A percentile compares a stretch with the other conserved stretches of the same genome.
Conservation (phyloP, 1,140 invertebrate genomes). For the Cyphomyrmex costatus region DNA sequence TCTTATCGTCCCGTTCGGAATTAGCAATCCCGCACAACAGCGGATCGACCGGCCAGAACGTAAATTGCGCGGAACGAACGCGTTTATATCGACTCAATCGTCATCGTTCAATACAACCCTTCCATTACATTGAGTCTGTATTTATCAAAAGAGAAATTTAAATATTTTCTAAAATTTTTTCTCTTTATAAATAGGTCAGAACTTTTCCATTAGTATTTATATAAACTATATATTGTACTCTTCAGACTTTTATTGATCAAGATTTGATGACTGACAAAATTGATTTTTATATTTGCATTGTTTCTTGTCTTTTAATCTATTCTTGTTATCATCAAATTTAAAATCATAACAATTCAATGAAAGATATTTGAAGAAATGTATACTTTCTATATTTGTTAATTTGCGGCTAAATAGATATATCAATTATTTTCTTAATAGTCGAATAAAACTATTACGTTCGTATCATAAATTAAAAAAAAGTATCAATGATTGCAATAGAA, state of each 20-base stretch:
- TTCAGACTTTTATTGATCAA: not conserved
- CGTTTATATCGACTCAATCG: slow-evolving; percentile 29
- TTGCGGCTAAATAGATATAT: no score
- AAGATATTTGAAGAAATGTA: not conserved
- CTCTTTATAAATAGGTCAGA: not conserved
- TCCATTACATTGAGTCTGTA: not conserved
- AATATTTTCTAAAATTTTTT: not conserved
- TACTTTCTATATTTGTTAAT: no score
- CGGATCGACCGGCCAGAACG: slow-evolving; percentile 11
- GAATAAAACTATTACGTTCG: not conserved
- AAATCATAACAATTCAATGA: not conserved
- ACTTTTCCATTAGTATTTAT: not conserved
- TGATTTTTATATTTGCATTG: not conserved
- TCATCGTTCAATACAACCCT: slow-evolving; percentile 4
- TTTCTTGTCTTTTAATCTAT: not conserved
- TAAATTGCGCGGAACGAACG: slow-evolving; percentile 54
- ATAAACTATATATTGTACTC: no score
- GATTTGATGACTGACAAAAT: not conserved
- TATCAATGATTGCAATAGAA: not conserved
- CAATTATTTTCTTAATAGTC: no score
- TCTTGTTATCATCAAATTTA: not conserved
- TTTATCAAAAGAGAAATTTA: slow-evolving; percentile 12
- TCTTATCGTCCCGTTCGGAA: slow-evolving; percentile 45
- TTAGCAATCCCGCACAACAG: slow-evolving; percentile 41
- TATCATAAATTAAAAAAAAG: not conserved